These are phyloP conservation scores for Trichacis sp. DNA, from an alignment of 2,888 invertebrate genomes.

Conservation along the genomic window DNA sequence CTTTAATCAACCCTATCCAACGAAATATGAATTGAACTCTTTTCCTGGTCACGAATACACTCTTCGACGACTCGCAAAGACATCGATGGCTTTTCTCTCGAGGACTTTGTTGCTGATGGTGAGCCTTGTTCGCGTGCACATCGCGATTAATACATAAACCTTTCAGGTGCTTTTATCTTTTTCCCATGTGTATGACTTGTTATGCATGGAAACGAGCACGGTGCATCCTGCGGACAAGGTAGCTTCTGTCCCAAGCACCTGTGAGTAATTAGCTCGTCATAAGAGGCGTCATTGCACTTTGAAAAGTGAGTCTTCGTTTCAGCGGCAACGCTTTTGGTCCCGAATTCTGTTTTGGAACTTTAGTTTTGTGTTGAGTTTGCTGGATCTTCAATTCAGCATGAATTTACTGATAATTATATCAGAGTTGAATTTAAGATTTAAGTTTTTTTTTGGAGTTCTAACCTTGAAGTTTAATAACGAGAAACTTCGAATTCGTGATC, in stretches of 20 bases:
- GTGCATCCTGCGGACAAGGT: conserved; percentile 16
- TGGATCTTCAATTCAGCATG: too few relatives aligned
- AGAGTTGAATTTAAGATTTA: too few relatives aligned
- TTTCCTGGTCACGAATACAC: neutral
- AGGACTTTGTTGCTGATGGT: conserved; percentile 34
- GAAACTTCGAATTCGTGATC: too few relatives aligned
- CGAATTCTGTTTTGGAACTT: too few relatives aligned
- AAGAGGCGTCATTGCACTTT: neutral
- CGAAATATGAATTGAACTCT: too few relatives aligned
- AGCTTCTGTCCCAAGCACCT: neutral
- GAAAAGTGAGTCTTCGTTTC: too few relatives aligned
- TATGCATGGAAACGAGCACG: conserved; percentile 21
- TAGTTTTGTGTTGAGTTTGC: too few relatives aligned
- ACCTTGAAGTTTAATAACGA: too few relatives aligned
- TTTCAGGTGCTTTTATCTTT: conserved; percentile 12
- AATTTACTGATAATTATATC: too few relatives aligned
- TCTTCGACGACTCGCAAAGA: neutral
- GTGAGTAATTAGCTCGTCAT: neutral
- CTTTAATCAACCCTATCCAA: neutral
- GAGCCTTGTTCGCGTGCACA: conserved; percentile 9
- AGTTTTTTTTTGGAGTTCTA: too few relatives aligned
- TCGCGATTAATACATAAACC: conserved; percentile 7
- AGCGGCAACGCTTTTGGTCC: too few relatives aligned
- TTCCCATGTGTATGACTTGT: conserved; percentile 23
- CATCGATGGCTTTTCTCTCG: conserved; percentile 33